Percentiles rank a stretch among this genome's conserved stretches.
Conservation (phyloP, 2,888 invertebrate genomes). For the Julus scandinavius region DNA sequence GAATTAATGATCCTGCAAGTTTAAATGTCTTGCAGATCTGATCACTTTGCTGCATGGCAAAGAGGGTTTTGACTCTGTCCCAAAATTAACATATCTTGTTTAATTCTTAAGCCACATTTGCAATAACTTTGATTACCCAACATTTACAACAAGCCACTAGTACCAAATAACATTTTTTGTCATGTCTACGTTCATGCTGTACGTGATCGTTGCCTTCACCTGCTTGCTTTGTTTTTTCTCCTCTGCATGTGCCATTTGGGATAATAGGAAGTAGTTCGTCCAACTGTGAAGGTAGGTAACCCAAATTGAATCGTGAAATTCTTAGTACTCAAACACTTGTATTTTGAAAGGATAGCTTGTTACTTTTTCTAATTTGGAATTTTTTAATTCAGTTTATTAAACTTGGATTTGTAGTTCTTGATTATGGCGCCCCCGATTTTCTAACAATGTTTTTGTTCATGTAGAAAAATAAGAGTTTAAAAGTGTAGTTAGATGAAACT, state of each 20-base stretch:
- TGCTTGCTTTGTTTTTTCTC: conserved; percentile 54
- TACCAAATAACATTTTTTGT: conserved; percentile 4
- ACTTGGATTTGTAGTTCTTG: too few species aligned
- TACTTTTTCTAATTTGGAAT: too few species aligned
- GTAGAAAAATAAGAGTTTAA: not conserved
- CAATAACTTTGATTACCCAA: not conserved
- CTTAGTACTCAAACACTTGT: not conserved
- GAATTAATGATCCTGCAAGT: not conserved
- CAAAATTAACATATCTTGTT: conserved; percentile 5
- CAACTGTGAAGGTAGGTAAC: conserved; percentile 60
- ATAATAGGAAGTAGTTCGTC: conserved; percentile 59
- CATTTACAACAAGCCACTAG: not conserved
- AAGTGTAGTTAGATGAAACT: not conserved
- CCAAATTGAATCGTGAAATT: not conserved
- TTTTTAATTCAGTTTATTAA: not conserved
- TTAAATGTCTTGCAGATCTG: not conserved
- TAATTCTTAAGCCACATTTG: not conserved
- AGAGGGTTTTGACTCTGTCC: conserved; percentile 12
- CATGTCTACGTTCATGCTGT: conserved; percentile 42
- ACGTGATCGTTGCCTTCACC: conserved; percentile 36
- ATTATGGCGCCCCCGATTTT: not conserved
- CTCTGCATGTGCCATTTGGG: conserved; percentile 55
- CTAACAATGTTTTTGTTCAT: not conserved
- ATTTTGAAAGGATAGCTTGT: too few species aligned
- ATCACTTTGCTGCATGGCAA: conserved; percentile 1